Base-by-base conservation (phyloP, 2,113 vertebrate genomes). In the Syrrhaptes paradoxus region DNA sequence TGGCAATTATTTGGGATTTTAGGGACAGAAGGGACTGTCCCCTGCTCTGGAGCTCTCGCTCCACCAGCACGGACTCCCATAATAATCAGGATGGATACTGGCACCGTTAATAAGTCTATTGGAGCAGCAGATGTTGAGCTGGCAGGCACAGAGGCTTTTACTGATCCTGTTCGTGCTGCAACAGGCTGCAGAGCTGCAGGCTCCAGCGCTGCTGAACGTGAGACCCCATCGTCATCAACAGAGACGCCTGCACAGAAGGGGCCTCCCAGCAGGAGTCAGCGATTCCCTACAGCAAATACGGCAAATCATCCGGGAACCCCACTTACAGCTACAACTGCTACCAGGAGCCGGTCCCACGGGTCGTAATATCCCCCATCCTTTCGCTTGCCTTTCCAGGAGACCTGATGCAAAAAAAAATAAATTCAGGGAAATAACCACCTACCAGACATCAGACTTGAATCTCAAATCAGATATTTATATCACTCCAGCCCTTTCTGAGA, bases 321-420 rank as follows among this genome's bases (percentile, higher is more conserved):
- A 96, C 99, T 96, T 97, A 99, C 99, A 83, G 98, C 96, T 49
- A 99, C 14, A 36, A 99, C 98, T 4, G 99, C 98, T 29, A 99
- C 98, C 77, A 99, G 96, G 68, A 99, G 97, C 82, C 98, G 98
- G 82, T 98, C 99, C 98, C 98, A 98, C 2, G 98, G 92, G 81
- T 98, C 97, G 4, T 95, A 90, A 65, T 92, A 95, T 11, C 97
- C 97, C 34, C 98, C 98, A 8, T 96, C 97, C 61, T 89, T 96
- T 29, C 38, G 97, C 75, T 93, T 98, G 98, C 93, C 98, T 97
- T 84, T 98, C 98, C 99, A 98, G 0, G 98, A 98, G 92, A 98
- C 94, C 98, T 98, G 96, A 57, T 1, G 32, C 41, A 63, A 65
- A 49, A 34, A 89, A 34, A 89, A 32, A 31, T 4, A 31, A 0